Evolutionary conservation across 2,888 invertebrate genomes (phyloP).

Genomic region (Diaphora mendica): DNA sequence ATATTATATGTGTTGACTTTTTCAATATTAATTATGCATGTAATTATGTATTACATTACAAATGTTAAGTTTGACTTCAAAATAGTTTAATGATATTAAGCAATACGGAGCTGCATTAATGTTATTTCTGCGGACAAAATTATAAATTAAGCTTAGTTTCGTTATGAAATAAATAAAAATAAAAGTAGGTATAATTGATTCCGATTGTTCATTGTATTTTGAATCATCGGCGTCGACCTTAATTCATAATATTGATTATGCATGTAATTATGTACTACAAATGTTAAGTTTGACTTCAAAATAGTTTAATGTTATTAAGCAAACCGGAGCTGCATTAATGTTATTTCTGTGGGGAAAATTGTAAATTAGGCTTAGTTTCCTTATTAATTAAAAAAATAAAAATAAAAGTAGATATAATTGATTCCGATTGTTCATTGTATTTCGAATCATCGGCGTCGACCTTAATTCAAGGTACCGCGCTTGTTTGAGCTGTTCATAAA

Average conservation of each 20-base stretch:
- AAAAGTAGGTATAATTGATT: neutral
- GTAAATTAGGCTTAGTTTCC: neutral
- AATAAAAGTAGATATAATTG: neutral
- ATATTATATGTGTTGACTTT: too few species aligned
- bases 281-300: neutral
- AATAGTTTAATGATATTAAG: neutral
- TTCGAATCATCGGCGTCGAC: neutral
- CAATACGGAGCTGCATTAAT: neutral
- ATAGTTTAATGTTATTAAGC: neutral
- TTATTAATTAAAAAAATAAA: neutral
- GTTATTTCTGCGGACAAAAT: neutral
- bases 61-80: neutral
- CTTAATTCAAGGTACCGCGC: neutral
- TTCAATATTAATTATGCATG: neutral
- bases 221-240: too few species aligned
- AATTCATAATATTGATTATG: neutral
- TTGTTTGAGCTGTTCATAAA: neutral
- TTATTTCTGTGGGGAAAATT: neutral
- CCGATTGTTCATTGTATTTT: neutral
- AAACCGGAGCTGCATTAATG: neutral
- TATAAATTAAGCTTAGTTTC: neutral
- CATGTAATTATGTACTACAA: neutral
- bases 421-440: neutral
- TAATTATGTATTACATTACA: neutral
- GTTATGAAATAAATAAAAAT: neutral